These are phyloP conservation scores for Cheilosia soror DNA, from an alignment of 2,888 invertebrate species.

Conservation along the genomic window DNA sequence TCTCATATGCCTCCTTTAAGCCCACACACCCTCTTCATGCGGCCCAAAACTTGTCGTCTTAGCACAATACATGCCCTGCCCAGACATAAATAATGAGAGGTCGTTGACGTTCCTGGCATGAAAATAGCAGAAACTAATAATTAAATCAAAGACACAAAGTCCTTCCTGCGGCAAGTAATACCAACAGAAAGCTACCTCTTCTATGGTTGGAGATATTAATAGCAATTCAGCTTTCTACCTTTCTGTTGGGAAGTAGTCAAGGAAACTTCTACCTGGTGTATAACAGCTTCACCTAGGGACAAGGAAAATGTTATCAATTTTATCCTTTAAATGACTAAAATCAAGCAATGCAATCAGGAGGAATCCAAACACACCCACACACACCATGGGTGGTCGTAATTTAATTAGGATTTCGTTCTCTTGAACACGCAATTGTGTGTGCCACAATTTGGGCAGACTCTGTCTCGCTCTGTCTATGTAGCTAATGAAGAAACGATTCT, in stretches of 20 bases:
- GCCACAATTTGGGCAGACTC: conserved; percentile 24
- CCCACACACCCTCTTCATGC: background rate
- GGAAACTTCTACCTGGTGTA: background rate
- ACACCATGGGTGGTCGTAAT: conserved; percentile 41
- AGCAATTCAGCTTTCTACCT: background rate
- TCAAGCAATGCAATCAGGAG: conserved; percentile 34
- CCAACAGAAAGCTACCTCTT: no score
- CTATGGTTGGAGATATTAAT: no score
- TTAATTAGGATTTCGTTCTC: conserved; percentile 52
- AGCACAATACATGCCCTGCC: background rate
- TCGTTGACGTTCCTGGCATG: background rate
- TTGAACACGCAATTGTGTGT: conserved; percentile 44
- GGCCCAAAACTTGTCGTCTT: no score
- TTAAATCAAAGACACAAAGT: background rate
- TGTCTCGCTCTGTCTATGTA: conserved; percentile 12
- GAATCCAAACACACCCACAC: conserved; percentile 8
- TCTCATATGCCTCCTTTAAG: background rate
- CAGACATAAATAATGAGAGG: background rate
- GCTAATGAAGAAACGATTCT: conserved; percentile 57
- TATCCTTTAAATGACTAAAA: background rate
- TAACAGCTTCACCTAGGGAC: background rate
- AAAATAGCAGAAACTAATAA: background rate
- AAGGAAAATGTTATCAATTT: conserved; percentile 36
- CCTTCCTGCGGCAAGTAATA: background rate
- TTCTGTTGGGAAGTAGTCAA: background rate